These are phyloP conservation scores for Oryzias woworae DNA, from an alignment of 2,113 vertebrate genomes.

Conservation along the genomic window DNA sequence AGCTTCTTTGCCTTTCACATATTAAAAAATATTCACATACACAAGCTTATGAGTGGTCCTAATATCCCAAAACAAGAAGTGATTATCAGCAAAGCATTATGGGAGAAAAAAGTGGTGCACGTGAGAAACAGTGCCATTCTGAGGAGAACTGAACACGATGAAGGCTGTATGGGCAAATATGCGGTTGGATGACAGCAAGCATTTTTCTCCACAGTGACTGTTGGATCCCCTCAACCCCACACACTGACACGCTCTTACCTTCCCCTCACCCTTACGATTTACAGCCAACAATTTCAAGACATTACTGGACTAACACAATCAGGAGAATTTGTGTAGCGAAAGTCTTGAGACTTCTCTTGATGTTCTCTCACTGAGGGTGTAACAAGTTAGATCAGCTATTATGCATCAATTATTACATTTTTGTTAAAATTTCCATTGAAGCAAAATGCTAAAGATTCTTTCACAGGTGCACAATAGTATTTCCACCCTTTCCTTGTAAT, in stretches of 20 bases:
- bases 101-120: background rate
- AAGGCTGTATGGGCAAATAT: conserved; percentile 58
- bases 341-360: too few species aligned
- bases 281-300: conserved; percentile 67
- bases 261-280: conserved; percentile 80
- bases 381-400: too few species aligned
- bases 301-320: conserved; percentile 36
- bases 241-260: conserved; percentile 80
- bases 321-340: too few species aligned
- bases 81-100: background rate
- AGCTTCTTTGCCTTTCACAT: conserved; percentile 72
- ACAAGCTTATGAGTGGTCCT: conserved; percentile 30
- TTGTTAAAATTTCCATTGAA: conserved; percentile 66
- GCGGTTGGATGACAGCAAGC: conserved; percentile 53
- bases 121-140: background rate
- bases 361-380: too few species aligned
- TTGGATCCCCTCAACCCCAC: background rate
- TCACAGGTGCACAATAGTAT: conserved; percentile 63
- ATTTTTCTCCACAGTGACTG: conserved; percentile 66
- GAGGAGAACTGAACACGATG: conserved; percentile 35
- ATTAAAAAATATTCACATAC: conserved; percentile 72
- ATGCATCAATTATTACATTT: conserved; percentile 7
- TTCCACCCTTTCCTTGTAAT: conserved; percentile 53
- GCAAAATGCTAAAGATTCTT: conserved; percentile 36
- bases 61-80: background rate